These are phyloP conservation scores for Cotesia typhae DNA, from an alignment of 1,140 invertebrate genomes.

Conservation along the genomic window DNA sequence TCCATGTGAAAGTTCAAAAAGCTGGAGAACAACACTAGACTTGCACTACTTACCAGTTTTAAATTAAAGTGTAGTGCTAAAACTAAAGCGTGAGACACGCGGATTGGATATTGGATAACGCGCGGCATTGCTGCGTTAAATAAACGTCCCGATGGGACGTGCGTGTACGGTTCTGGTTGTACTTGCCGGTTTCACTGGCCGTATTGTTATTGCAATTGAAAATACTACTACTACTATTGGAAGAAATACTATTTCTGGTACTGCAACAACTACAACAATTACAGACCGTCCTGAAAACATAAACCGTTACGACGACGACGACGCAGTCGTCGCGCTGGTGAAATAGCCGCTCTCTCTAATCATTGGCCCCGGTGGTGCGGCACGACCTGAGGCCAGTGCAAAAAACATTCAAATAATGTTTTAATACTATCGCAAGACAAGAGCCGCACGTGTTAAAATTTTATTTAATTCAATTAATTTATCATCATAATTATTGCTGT, in stretches of 20 bases:
- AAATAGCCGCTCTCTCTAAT: constrained; percentile 45
- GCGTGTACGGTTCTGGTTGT: constrained; percentile 46
- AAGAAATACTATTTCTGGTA: constrained; percentile 32
- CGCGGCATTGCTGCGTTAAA: constrained; percentile 41
- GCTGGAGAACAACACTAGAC: constrained; percentile 18
- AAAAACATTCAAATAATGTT: constrained; percentile 50
- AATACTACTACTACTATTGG: too few relatives aligned
- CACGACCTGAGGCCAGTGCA: constrained; percentile 36
- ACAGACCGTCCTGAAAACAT: constrained; percentile 58
- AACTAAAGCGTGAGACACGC: not conserved
- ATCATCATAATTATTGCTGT: too few relatives aligned
- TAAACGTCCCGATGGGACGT: constrained; percentile 55
- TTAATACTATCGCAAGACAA: not conserved
- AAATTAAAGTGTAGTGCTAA: not conserved
- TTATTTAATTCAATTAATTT: constrained; percentile 5
- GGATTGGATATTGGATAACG: constrained; percentile 25
- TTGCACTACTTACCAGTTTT: not conserved
- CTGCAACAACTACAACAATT: constrained; percentile 38
- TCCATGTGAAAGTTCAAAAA: too few relatives aligned
- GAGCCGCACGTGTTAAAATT: constrained; percentile 22
- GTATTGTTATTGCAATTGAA: not conserved
- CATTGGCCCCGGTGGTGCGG: constrained; percentile 31
- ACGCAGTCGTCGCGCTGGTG: constrained; percentile 31
- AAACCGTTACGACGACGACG: constrained; percentile 6
- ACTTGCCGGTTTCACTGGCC: constrained; percentile 35